A percentile compares a stretch with the other conserved stretches of the same genome.
Conservation (phyloP, 2,797 vertebrate species). For the Lutjanus campechanus region DNA sequence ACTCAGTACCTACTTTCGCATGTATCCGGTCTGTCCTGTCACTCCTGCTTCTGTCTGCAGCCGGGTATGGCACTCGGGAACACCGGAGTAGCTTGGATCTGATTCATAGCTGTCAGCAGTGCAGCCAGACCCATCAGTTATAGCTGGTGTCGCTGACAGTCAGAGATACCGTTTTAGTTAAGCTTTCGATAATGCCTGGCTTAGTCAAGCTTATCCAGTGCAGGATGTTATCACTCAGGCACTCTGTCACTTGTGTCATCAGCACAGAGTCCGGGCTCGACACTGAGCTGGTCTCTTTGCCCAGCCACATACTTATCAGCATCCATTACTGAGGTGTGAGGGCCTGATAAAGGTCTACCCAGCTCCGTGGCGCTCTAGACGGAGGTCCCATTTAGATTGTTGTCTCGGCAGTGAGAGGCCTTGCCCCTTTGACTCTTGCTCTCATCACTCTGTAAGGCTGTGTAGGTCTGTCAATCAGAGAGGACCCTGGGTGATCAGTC, state of each 20-base stretch:
- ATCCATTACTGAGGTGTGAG: slow-evolving; percentile 80
- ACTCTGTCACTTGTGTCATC: slow-evolving; percentile 78
- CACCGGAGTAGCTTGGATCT: slow-evolving; percentile 60
- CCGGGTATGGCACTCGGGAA: slow-evolving; percentile 53
- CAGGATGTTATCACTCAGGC: slow-evolving; percentile 82
- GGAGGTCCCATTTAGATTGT: slow-evolving; percentile 76
- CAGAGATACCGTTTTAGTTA: slow-evolving; percentile 71
- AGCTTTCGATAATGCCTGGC: slow-evolving; percentile 70
- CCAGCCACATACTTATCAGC: slow-evolving; percentile 68
- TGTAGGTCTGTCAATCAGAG: slow-evolving; percentile 81
- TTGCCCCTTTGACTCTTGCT: slow-evolving; percentile 78
- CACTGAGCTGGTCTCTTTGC: slow-evolving; percentile 58
- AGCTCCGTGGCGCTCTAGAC: slow-evolving; percentile 45
- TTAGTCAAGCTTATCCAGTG: slow-evolving; percentile 69
- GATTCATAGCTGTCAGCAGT: slow-evolving; percentile 77
- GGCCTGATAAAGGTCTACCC: slow-evolving; percentile 74
- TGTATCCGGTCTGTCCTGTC: slow-evolving; percentile 52
- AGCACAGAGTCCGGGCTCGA: slow-evolving; percentile 53
- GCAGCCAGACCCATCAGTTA: slow-evolving; percentile 71
- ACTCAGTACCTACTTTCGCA: slow-evolving; percentile 60
- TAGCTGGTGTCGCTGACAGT: slow-evolving; percentile 65
- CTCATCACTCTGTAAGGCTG: slow-evolving; percentile 79
- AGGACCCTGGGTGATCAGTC: slow-evolving; percentile 78
- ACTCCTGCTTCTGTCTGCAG: slow-evolving; percentile 50
- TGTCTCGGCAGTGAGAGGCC: slow-evolving; percentile 63